Evolutionary conservation across 2,113 vertebrate genomes (phyloP).

Genomic region (Xerus inauris): DNA sequence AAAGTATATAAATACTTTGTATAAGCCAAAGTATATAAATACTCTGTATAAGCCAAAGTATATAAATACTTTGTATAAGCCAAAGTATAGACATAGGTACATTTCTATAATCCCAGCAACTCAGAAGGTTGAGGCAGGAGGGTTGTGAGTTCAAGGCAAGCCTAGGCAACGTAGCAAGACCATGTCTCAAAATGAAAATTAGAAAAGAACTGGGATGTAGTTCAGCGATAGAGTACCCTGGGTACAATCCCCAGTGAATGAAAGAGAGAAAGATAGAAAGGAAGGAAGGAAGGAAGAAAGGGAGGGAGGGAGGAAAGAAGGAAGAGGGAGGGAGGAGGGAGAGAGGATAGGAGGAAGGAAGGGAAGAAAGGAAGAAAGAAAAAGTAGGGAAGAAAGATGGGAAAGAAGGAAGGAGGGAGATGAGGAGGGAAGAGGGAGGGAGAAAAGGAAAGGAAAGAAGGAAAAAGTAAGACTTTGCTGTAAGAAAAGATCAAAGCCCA

Average conservation of each 20-base stretch:
- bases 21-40: neutral
- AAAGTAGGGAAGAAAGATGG: too few species aligned
- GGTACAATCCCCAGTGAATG: neutral
- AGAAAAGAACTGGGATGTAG: neutral
- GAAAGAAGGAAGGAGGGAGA: too few species aligned
- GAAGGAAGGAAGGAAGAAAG: too few species aligned
- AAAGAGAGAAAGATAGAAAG: neutral
- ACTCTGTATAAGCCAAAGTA: neutral
- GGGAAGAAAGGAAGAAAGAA: too few species aligned
- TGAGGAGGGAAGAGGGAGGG: too few species aligned
- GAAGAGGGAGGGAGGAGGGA: too few species aligned
- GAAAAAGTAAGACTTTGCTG: neutral
- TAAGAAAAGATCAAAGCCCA: neutral
- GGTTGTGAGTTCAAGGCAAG: neutral
- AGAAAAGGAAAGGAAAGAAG: neutral
- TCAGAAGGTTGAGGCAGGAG: neutral
- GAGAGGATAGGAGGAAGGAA: too few species aligned
- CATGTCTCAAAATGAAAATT: neutral
- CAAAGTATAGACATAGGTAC: too few species aligned
- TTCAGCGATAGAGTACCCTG: neutral
- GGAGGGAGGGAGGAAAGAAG: too few species aligned
- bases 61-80: neutral
- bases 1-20: neutral
- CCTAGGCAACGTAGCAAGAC: neutral
- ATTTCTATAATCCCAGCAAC: neutral